Percentiles rank a stretch among this genome's conserved stretches.
Conservation (phyloP, 2,797 vertebrate species). For the Sebastes vulpes region DNA sequence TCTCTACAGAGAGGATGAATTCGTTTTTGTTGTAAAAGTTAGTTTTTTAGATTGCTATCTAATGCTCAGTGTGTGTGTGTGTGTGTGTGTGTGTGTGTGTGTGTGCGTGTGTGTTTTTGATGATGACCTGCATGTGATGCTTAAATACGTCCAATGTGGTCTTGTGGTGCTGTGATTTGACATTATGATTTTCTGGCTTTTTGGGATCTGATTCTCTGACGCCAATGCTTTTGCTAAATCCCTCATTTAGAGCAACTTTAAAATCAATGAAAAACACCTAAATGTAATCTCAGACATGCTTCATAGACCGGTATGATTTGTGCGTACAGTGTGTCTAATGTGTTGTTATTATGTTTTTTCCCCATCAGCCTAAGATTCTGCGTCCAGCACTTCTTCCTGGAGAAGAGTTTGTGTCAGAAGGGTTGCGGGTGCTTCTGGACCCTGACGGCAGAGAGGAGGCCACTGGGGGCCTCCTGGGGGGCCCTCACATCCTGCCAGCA, state of each 20-base stretch:
- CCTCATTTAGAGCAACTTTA: not conserved
- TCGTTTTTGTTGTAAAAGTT: slow-evolving; percentile 47
- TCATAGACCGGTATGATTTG: not conserved
- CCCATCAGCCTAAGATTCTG: slow-evolving; percentile 94
- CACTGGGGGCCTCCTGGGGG: slow-evolving; percentile 94
- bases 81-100: slow-evolving; percentile 15
- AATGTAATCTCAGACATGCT: not conserved
- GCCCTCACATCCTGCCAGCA: slow-evolving; percentile 97
- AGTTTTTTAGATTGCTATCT: slow-evolving; percentile 1
- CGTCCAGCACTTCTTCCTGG: slow-evolving; percentile 94
- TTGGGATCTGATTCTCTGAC: slow-evolving; percentile 34
- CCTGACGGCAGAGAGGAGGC: slow-evolving; percentile 97
- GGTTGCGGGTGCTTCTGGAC: slow-evolving; percentile 94
- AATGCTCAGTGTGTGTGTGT: slow-evolving; percentile 18
- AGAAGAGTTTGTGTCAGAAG: slow-evolving; percentile 96
- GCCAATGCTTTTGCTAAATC: slow-evolving; percentile 9
- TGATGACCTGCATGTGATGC: slow-evolving; percentile 45
- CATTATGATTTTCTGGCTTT: slow-evolving; percentile 39
- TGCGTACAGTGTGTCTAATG: not conserved
- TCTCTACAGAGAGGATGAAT: slow-evolving; percentile 21
- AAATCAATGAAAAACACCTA: slow-evolving; percentile 10
- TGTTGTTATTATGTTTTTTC: slow-evolving; percentile 25
- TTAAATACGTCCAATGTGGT: slow-evolving; percentile 11
- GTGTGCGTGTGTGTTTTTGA: slow-evolving; percentile 32
- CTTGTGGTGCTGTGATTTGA: slow-evolving; percentile 46